phyloP scores from a whole-genome alignment of 2,888 invertebrate species.

The Ptilodon capucinus region DNA sequence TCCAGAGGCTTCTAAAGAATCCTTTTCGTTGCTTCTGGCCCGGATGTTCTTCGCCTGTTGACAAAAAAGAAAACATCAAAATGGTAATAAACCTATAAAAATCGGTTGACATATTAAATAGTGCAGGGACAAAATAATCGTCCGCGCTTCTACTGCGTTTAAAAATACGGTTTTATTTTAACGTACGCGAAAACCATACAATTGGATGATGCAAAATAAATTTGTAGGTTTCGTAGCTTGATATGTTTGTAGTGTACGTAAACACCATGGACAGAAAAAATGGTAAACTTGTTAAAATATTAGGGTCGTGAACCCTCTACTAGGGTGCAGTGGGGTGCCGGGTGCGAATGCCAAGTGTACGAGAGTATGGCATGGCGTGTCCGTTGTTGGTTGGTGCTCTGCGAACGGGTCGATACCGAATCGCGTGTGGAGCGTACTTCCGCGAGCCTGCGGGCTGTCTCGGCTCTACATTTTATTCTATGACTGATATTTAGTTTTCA shows the following conservation, averaged over 20 bases:
- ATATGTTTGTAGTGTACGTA: background rate
- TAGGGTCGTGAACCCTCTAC: conserved; percentile 38
- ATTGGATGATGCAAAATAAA: no score
- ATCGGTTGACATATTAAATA: background rate
- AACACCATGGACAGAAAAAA: no score
- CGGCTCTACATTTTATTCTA: no score
- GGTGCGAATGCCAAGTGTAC: conserved; percentile 72
- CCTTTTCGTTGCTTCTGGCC: conserved; percentile 92
- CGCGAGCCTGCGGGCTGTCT: no score
- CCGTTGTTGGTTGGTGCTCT: conserved; percentile 27
- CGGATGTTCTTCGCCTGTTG: conserved; percentile 85
- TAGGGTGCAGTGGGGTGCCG: conserved; percentile 37
- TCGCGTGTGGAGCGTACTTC: conserved; percentile 9
- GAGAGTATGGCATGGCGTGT: conserved; percentile 31
- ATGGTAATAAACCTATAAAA: no score
- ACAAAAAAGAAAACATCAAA: conserved; percentile 20
- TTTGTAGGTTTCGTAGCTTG: no score
- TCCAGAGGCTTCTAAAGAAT: conserved; percentile 95
- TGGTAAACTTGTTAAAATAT: background rate
- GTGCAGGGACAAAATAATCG: background rate
- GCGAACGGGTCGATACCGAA: conserved; percentile 47
- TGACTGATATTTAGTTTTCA: no score
- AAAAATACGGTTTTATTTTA: background rate
- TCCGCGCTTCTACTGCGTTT: background rate
- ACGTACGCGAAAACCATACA: background rate